Evolutionary conservation across 2,113 vertebrate species (phyloP).

Genomic region (Pollachius pollachius): DNA sequence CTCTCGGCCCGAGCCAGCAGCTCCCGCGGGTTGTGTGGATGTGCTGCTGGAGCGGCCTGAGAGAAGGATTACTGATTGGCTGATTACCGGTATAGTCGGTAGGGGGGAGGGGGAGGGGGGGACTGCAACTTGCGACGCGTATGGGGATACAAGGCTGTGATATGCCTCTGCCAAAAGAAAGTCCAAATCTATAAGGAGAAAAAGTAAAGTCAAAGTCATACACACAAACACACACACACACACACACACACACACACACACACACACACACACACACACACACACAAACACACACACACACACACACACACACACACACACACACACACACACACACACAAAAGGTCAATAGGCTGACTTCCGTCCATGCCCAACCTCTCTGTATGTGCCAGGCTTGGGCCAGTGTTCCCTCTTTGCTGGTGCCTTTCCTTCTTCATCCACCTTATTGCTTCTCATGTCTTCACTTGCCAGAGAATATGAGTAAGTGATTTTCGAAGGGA

Average conservation of each 20-base stretch:
- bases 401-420: conserved; percentile 12
- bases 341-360: conserved; percentile 25
- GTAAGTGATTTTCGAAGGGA: conserved; percentile 51
- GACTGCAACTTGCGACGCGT: neutral
- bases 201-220: too few species aligned
- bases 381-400: conserved; percentile 42
- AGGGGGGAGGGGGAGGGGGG: conserved; percentile 8
- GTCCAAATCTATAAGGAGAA: too few species aligned
- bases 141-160: neutral
- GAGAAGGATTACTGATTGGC: conserved; percentile 64
- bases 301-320: too few species aligned
- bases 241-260: too few species aligned
- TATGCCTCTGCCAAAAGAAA: conserved; percentile 1
- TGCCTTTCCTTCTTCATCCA: conserved; percentile 1
- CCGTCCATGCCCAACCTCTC: conserved; percentile 33
- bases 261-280: too few species aligned
- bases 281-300: too few species aligned
- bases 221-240: too few species aligned
- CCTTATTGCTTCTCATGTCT: conserved; percentile 4
- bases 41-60: conserved; percentile 45
- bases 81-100: conserved; percentile 62
- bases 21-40: conserved; percentile 35
- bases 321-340: too few species aligned
- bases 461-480: conserved; percentile 24
- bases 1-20: neutral